Evolutionary conservation across 2,113 vertebrate genomes (phyloP).

Genomic region (Gila orcuttii): DNA sequence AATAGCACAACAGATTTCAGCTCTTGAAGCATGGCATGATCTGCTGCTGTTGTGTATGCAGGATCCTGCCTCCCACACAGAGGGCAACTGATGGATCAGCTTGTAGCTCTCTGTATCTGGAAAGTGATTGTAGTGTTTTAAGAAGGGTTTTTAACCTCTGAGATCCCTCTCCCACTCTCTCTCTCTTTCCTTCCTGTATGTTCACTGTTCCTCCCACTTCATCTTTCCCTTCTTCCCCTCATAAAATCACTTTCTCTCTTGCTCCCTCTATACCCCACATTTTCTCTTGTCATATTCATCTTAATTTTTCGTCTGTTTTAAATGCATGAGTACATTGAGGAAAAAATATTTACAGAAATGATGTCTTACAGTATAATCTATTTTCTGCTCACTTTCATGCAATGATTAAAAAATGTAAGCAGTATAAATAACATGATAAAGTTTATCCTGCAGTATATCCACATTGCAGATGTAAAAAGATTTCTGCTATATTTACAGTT

Average conservation of each 20-base stretch:
- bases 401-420: no score
- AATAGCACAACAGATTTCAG: background rate
- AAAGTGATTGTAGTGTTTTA: slow-evolving; percentile 2
- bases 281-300: slow-evolving; percentile 1
- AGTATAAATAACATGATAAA: no score
- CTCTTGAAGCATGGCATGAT: slow-evolving; percentile 18
- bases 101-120: slow-evolving; percentile 30
- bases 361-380: no score
- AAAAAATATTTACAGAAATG: background rate
- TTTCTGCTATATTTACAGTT: no score
- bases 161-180: slow-evolving; percentile 11
- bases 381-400: no score
- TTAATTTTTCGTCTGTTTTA: background rate
- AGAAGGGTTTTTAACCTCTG: slow-evolving; percentile 37
- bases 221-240: slow-evolving; percentile 21
- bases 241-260: slow-evolving; percentile 19
- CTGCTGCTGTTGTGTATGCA: slow-evolving; percentile 7
- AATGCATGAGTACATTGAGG: background rate
- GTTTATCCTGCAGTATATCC: no score
- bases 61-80: slow-evolving; percentile 1
- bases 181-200: slow-evolving; percentile 24
- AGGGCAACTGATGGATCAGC: background rate
- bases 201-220: background rate
- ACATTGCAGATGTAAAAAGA: no score
- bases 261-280: slow-evolving; percentile 5